A percentile compares a stretch with the other conserved stretches of the same genome.
Conservation (phyloP, 2,888 invertebrate species). For the Rhingia campestris region DNA sequence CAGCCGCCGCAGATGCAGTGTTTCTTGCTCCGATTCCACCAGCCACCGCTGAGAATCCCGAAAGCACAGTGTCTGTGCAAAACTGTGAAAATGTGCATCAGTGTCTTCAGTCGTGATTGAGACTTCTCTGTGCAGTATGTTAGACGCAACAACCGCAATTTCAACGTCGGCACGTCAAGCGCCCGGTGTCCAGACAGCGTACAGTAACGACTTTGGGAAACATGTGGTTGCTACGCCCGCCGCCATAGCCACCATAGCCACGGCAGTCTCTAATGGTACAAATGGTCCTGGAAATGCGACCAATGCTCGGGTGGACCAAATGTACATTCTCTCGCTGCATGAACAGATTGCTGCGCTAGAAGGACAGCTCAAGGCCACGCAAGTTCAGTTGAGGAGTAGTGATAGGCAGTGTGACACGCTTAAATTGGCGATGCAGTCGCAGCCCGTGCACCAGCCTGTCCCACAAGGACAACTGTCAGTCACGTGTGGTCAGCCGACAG, state of each 20-base stretch:
- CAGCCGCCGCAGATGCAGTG: no score
- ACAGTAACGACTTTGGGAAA: no score
- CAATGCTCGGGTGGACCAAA: not conserved
- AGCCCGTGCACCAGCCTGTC: not conserved
- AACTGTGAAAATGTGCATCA: not conserved
- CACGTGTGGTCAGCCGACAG: no score
- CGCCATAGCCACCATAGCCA: no score
- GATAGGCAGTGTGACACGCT: slow-evolving; percentile 31
- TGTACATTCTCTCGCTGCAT: slow-evolving; percentile 3
- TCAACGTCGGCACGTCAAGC: no score
- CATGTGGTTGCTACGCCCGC: no score
- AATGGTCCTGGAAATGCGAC: no score
- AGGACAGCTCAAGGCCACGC: slow-evolving; percentile 38
- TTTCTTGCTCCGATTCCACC: not conserved
- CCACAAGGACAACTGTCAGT: not conserved
- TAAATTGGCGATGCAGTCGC: slow-evolving; percentile 11
- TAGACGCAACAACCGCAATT: no score
- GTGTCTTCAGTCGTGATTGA: slow-evolving; percentile 11
- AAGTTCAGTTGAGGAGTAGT: no score
- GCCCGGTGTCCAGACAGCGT: no score
- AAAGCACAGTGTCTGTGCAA: not conserved
- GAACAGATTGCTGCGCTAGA: slow-evolving; percentile 23
- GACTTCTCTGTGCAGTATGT: not conserved
- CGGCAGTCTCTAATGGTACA: no score
- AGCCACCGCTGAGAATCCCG: not conserved